Evolutionary conservation across 2,797 vertebrate genomes (phyloP), one percentile per base, ranked within the genome.

Genomic region (Rhynchonycteris naso): DNA sequence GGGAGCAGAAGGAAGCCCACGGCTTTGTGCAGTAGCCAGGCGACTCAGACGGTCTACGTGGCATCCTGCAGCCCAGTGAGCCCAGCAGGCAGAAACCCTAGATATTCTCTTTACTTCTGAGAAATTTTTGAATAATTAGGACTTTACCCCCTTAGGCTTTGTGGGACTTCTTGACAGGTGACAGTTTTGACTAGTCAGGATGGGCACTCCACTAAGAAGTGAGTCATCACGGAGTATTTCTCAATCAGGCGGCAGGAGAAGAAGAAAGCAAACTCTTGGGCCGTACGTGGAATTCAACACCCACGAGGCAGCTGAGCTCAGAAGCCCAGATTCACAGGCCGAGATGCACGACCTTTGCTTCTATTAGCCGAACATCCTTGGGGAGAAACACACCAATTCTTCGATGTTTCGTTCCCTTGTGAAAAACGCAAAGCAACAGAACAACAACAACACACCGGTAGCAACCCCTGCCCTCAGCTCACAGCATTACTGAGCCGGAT

Each of bases 41-140:
- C 7, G 30, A 8, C 1, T 0, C 21, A 19, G 28, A 59, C 24
- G 18, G 21, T 7, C n/a, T 43, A 4, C 5, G 4, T 3, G 65
- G 11, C 15, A 38, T 22, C 74, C 79, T 33, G 4, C 18, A 75
- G 47, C 19, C n/a, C 21, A 1, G 9, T 2, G 24, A 22, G 10
- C 30, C 58, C 24, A 56, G 24, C 14, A 78, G 22, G n/a, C 56
- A 69, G 30, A 22, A 54, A 7, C 7, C 28, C 1, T 4, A 52
- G 61, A 21, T 4, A 2, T 14, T 54, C 11, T 4, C 33, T n/a
- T 21, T 22, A 24, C 21, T 75, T 38, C 54, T n/a, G 30, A 93
- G 47, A 88, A n/a, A 28, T 19, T 6, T 28, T 28, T 16, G 35
- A 28, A 80, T 87, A 28, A 4, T 72, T 83, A 21, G 72, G 50